Base-by-base conservation (phyloP, 2,797 vertebrate genomes). In the Hoplostethus mediterraneus region DNA sequence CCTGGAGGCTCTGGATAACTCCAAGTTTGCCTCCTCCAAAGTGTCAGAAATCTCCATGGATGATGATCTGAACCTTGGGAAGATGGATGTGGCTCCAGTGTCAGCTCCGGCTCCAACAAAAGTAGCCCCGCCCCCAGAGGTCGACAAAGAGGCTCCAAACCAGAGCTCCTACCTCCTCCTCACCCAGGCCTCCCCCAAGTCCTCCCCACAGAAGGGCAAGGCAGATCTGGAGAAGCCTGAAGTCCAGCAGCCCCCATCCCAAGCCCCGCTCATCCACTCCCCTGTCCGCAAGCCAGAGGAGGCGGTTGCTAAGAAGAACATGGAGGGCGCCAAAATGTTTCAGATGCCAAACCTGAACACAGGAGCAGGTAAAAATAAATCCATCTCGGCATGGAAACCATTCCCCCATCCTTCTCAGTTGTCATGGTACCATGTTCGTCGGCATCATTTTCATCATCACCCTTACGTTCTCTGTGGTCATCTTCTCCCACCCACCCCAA, bases 1-100 rank as follows among this genome's bases (percentile, higher is more conserved):
- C 52, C 88, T 94, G 0, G 95, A 95, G 84, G 93, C 93, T 16
- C 80, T 95, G 13, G 94, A 95, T 59, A 92, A 87, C 25, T 89
- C 91, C 12, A 94, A 93, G 67, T 93, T 94, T 31, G 83, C 90
- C 4, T 65, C 85, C 16, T 70, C 88, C 42, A 93, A 90, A 51
- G 75, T 83, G 2, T 83, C 92, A 2, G 94, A 94, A 71, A 78
- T 92, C 70, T 80, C 77, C 2, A 66, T 88, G 49, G 93, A 93
- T 55, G 91, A 94, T 8, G 93, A 95, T 4, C 79, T 90, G 0
- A 67, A 63, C 65, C 92, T 91, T 38, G 77, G 67, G 16, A 81
- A 66, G 17, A 86, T 75, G 44, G 90, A 92, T 3, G 61, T 44
- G 1, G 3, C 67, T 62, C 59, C 75, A 6, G 33, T 63, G 55